Base-by-base conservation (phyloP, 2,888 invertebrate genomes). In the Platypus cylindrus region DNA sequence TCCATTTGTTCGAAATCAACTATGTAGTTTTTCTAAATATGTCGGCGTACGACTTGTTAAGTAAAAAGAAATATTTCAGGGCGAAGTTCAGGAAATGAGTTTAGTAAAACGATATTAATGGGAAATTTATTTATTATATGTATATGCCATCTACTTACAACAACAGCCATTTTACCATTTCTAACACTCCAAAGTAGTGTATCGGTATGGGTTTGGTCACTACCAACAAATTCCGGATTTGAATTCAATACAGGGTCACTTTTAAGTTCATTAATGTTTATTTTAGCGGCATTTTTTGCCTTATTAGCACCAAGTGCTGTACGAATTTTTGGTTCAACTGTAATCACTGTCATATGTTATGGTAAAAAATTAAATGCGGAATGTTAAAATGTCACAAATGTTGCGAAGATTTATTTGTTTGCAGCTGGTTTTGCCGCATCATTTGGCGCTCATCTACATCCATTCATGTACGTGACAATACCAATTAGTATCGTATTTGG, bases 141-240 rank as follows among this genome's bases (percentile, higher is more conserved):
- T 56, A 41, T 72, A 43, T 59, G 74, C 17, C 76, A 77, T 47
- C 68, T 73, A 1, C 65, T 75, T 8, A 68, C 72, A 38, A 74
- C 78, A 1, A 72, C 77, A 3, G 75, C 77, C 1, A 66, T 74
- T 11, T 58, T 77, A 15, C 78, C 79, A 8, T 67, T 71, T 40
- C 54, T 70, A 36, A 68, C 71, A 1, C 58, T 73, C 11, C 71
- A 72, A 48, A 67, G 69, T 14, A 66, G 60, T 20, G 64, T 60
- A 44, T 67, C 60, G 30, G 60, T 55, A 24, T 71, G 59, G 71
- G 64, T 47, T 41, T 60, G 45, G 54, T 64, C 52, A 37, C 51
- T 38, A 0, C n/a, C n/a, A n/a, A 42, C 32, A 16, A 41, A 44
- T 18, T 15, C 40, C 5, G 40, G 43, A 7, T 34, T 42, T 11